phyloP scores from a whole-genome alignment of 2,797 vertebrate genomes.

The Yasuhikotakia modesta region DNA sequence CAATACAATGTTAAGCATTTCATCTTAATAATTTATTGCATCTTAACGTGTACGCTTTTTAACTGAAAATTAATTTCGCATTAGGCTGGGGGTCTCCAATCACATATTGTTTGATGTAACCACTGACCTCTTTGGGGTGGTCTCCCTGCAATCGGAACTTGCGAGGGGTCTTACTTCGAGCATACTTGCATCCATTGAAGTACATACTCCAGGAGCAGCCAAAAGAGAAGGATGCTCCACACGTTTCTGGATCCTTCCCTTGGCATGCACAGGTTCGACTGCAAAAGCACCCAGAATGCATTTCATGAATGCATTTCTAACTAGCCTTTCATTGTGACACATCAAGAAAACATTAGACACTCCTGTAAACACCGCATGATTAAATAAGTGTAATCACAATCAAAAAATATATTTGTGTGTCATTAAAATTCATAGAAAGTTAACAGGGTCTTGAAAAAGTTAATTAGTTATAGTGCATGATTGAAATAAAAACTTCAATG shows the following conservation, averaged over 20 bases:
- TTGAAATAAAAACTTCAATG: background rate
- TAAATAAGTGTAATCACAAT: background rate
- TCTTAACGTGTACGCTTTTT: background rate
- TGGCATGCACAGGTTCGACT: slow-evolving; percentile 97
- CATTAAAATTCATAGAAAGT: too few species aligned
- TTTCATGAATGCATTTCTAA: background rate
- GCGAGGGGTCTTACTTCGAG: slow-evolving; percentile 92
- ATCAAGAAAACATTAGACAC: background rate
- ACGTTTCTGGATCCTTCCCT: slow-evolving; percentile 89
- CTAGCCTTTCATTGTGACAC: background rate
- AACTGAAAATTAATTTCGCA: background rate
- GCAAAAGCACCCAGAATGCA: slow-evolving; percentile 57
- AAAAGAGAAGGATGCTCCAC: slow-evolving; percentile 96
- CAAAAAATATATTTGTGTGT: too few species aligned
- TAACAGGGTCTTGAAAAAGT: too few species aligned
- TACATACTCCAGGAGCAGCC: slow-evolving; percentile 99
- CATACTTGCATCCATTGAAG: slow-evolving; percentile 97
- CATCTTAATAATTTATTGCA: background rate
- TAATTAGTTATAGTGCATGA: too few species aligned
- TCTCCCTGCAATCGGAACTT: slow-evolving; percentile 96
- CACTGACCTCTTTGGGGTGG: slow-evolving; percentile 89
- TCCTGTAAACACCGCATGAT: background rate
- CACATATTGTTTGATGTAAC: background rate
- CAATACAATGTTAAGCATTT: too few species aligned
- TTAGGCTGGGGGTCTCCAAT: background rate